These are phyloP conservation scores for Ophion obscuratus DNA, from an alignment of 2,888 invertebrate genomes.

Conservation along the genomic window DNA sequence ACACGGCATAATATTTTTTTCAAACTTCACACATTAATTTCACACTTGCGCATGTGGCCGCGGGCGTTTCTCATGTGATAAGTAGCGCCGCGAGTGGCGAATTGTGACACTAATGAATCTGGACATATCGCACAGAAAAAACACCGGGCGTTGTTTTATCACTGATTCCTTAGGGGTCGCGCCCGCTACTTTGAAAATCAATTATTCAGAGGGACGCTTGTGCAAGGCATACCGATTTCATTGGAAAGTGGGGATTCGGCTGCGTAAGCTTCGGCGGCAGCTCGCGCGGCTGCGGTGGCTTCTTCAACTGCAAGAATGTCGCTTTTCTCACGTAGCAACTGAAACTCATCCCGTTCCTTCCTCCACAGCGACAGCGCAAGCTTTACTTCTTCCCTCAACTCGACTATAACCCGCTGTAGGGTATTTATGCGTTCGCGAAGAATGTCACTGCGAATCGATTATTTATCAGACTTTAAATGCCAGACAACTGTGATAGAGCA, in stretches of 20 bases:
- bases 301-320: constrained; percentile 73
- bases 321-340: constrained; percentile 70
- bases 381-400: constrained; percentile 76
- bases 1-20: too few species aligned
- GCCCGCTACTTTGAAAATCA: too few species aligned
- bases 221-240: constrained; percentile 65
- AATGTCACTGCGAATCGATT: constrained; percentile 54
- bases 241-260: constrained; percentile 74
- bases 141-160: too few species aligned
- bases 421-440: constrained; percentile 77
- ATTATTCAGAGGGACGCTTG: not conserved
- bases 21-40: too few species aligned
- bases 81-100: too few species aligned
- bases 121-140: too few species aligned
- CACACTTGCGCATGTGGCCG: too few species aligned
- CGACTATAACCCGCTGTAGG: constrained; percentile 76
- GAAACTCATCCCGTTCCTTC: constrained; percentile 79
- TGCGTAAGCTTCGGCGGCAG: constrained; percentile 75
- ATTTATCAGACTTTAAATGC: not conserved
- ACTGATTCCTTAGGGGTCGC: too few species aligned
- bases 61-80: too few species aligned
- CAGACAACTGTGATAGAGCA: not conserved
- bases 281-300: constrained; percentile 75
- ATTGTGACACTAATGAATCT: too few species aligned
- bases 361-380: constrained; percentile 80